Percentiles rank a stretch among this genome's conserved stretches.
phyloP scores from a whole-genome alignment of 1,140 invertebrate species.

The Aphelinus atriplicis region DNA sequence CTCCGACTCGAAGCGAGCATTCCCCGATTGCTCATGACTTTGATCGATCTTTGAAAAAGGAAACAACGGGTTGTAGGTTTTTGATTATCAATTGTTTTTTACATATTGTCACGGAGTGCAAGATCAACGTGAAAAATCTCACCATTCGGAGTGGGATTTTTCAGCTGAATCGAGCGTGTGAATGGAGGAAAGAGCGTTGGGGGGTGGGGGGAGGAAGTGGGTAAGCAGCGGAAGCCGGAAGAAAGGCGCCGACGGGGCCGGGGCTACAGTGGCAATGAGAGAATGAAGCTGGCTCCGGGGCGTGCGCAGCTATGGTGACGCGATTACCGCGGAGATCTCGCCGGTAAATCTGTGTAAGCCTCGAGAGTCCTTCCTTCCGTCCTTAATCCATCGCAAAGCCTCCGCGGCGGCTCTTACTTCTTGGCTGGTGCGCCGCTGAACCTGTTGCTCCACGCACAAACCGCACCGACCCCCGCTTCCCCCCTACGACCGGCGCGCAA shows the following conservation, averaged over 20 bases:
- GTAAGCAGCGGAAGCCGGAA: too few relatives aligned
- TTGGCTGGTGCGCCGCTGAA: not conserved
- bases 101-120: too few relatives aligned
- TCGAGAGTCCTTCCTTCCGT: conserved; percentile 47
- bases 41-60: too few relatives aligned
- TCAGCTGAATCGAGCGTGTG: not conserved
- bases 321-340: conserved; percentile 33
- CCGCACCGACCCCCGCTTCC: not conserved
- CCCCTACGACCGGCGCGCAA: not conserved
- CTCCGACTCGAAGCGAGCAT: too few relatives aligned
- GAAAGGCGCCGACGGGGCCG: not conserved
- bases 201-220: too few relatives aligned
- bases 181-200: not conserved
- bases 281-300: not conserved
- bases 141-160: too few relatives aligned
- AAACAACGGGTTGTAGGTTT: too few relatives aligned
- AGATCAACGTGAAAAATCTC: too few relatives aligned
- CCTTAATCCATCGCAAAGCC: conserved; percentile 60
- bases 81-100: too few relatives aligned
- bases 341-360: conserved; percentile 55
- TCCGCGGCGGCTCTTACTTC: conserved; percentile 52
- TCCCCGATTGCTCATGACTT: too few relatives aligned
- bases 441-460: conserved; percentile 17
- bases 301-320: conserved; percentile 1
- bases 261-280: conserved; percentile 1